Base-by-base conservation (phyloP, 2,888 invertebrate genomes). In the Antheraea assamensis region DNA sequence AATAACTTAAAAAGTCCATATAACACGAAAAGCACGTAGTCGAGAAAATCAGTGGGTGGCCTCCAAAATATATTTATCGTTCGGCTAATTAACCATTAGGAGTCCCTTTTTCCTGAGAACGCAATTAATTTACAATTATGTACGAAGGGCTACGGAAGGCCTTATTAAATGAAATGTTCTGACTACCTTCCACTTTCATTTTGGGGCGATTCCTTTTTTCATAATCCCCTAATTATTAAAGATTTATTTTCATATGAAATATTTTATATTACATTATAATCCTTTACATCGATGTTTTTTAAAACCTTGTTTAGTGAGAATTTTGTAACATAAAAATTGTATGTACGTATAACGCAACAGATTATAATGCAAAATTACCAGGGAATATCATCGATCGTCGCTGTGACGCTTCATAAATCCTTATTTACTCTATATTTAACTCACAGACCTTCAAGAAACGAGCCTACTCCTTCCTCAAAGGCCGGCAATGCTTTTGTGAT, bases 91-190 rank as follows among this genome's bases (percentile, higher is more conserved):
- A 87, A 84, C 88, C 84, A 88, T 89, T 88, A 89, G 78, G 78
- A 86, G 84, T 87, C 87, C 86, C 88, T 88, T 89, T 88, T 88
- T 87, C 85, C 81, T 85, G 81, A 85, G 84, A 87, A 86, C 83
- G 87, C 89, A 91, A 92, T 92, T 92, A 92, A 92, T 93, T 91
- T 85, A 91, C 91, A 92, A 92, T 93, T 93, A 92, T 88, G 88
- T 90, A 90, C 89, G 86, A 88, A 90, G 89, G 88, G 89, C 90
- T 90, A 83, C 86, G 89, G 87, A 87, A 83, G 87, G 89, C 84
- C 86, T 91, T 91, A 91, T 92, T 92, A 90, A 92, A 92, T 91
- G 90, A 90, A 92, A 92, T 87, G 87, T 90, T 90, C 86, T 86
- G 87, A 89, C 89, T 87, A 83, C 83, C 82, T 83, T 83, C 83